phyloP scores from a whole-genome alignment of 2,888 invertebrate species.

The Athetis lepigone region DNA sequence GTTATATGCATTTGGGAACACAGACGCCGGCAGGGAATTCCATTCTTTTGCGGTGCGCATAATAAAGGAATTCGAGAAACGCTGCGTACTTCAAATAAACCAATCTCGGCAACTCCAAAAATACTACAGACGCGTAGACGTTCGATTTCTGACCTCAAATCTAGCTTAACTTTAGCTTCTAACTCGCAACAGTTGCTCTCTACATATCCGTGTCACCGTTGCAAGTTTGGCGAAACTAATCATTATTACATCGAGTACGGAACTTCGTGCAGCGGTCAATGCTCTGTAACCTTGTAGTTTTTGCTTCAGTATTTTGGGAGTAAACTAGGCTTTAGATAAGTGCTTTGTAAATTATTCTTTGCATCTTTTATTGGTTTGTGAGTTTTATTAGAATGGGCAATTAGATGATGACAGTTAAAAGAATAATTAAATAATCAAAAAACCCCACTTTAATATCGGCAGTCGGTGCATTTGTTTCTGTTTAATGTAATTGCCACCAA shows the following conservation, averaged over 20 bases:
- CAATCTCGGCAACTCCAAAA: neutral
- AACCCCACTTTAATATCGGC: too few species aligned
- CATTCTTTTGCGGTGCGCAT: too few species aligned
- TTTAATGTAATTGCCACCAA: too few species aligned
- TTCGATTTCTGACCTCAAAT: conserved; percentile 29
- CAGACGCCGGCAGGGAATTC: too few species aligned
- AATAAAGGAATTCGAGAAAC: too few species aligned
- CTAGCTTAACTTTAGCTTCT: conserved; percentile 23
- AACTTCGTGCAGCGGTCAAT: conserved; percentile 45
- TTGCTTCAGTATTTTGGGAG: conserved; percentile 22
- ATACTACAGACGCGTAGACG: conserved; percentile 16
- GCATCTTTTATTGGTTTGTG: neutral
- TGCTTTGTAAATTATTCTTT: neutral
- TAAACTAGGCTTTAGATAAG: neutral
- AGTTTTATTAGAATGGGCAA: neutral
- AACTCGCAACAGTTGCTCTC: conserved; percentile 21
- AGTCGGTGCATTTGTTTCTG: too few species aligned
- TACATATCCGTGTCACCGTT: conserved; percentile 40
- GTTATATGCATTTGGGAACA: too few species aligned
- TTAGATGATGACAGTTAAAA: too few species aligned
- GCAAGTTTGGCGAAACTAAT: conserved; percentile 35
- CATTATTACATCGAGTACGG: conserved; percentile 34
- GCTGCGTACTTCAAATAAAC: too few species aligned
- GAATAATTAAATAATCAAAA: too few species aligned
- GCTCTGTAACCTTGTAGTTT: conserved; percentile 58